A percentile compares a stretch with the other conserved stretches of the same genome.
Conservation (phyloP, 1,140 invertebrate genomes). For the Drosophila rhopaloa region DNA sequence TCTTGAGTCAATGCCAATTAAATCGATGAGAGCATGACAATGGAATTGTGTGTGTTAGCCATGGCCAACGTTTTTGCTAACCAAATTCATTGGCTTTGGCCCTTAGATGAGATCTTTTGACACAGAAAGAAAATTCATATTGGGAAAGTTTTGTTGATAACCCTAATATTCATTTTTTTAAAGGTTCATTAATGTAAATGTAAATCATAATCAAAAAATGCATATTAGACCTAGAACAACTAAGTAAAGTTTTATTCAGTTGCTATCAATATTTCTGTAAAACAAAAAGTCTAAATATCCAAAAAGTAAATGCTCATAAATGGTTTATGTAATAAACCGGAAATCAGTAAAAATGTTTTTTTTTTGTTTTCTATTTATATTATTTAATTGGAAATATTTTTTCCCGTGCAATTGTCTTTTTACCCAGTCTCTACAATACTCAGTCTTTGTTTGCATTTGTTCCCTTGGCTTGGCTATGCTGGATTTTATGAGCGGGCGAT, state of each 20-base stretch:
- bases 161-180: too few species aligned
- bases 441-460: conserved; percentile 16
- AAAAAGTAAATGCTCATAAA: too few species aligned
- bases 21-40: conserved; percentile 30
- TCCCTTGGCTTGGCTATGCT: conserved; percentile 5
- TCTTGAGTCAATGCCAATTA: conserved; percentile 39
- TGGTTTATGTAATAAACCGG: too few species aligned
- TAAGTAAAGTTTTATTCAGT: too few species aligned
- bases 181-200: too few species aligned
- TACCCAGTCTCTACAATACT: background rate
- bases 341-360: too few species aligned
- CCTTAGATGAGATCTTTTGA: background rate
- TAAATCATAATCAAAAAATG: too few species aligned
- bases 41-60: conserved; percentile 12
- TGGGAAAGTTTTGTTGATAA: too few species aligned
- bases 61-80: conserved; percentile 15
- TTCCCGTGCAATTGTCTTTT: background rate
- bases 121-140: conserved; percentile 6
- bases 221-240: too few species aligned
- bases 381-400: background rate
- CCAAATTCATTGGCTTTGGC: conserved; percentile 22
- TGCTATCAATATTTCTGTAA: too few species aligned
- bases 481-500: conserved; percentile 30
- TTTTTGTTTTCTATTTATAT: too few species aligned
- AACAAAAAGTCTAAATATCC: too few species aligned